A percentile compares a stretch with the other conserved stretches of the same genome.
Conservation (phyloP, 1,140 invertebrate genomes). For the Diprion similis region DNA sequence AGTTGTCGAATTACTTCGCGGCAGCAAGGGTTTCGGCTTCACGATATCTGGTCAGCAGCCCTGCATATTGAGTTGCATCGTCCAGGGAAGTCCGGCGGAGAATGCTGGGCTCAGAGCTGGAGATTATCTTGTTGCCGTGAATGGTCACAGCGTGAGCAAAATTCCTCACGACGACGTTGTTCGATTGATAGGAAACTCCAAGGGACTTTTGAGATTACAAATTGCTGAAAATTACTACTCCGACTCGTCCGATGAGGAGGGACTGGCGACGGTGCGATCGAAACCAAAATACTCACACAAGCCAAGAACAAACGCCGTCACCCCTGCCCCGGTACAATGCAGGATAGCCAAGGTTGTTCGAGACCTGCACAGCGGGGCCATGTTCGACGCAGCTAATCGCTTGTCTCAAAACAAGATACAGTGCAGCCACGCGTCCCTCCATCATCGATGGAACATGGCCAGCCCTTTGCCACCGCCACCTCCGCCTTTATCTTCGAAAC, state of each 20-base stretch:
- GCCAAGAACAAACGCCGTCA: slow-evolving; percentile 32
- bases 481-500: slow-evolving; percentile 51
- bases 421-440: slow-evolving; percentile 44
- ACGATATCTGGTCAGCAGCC: slow-evolving; percentile 94
- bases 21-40: slow-evolving; percentile 88
- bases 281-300: slow-evolving; percentile 73
- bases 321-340: slow-evolving; percentile 46
- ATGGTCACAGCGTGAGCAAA: slow-evolving; percentile 87
- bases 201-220: slow-evolving; percentile 79
- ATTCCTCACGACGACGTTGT: slow-evolving; percentile 93
- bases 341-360: slow-evolving; percentile 64
- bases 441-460: slow-evolving; percentile 56
- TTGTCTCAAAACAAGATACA: slow-evolving; percentile 40
- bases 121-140: slow-evolving; percentile 91
- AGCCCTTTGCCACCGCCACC: slow-evolving; percentile 57
- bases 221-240: slow-evolving; percentile 90
- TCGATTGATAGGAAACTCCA: slow-evolving; percentile 83
- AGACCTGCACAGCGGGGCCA: slow-evolving; percentile 64
- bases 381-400: slow-evolving; percentile 54
- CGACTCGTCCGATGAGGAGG: slow-evolving; percentile 83
- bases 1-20: slow-evolving; percentile 84
- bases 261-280: slow-evolving; percentile 60
- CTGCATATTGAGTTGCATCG: slow-evolving; percentile 88
- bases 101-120: slow-evolving; percentile 86
- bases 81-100: slow-evolving; percentile 83